A percentile compares a stretch with the other conserved stretches of the same genome.
These are phyloP conservation scores for Muschampia plurimacula DNA, from an alignment of 2,888 invertebrate genomes.

Conservation along the genomic window DNA sequence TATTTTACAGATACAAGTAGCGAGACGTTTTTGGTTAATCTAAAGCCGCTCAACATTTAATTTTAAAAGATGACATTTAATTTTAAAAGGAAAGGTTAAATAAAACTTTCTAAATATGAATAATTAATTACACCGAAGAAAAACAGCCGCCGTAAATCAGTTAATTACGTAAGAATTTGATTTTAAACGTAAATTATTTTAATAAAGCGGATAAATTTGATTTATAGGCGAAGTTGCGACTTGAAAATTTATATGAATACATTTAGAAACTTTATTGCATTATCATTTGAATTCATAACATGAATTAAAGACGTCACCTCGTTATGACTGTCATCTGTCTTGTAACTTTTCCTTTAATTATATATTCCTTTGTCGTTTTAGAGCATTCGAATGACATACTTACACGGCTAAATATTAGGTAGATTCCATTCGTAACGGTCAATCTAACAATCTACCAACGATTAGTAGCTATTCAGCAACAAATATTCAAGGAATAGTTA, in stretches of 20 bases:
- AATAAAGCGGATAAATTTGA: constrained; percentile 59
- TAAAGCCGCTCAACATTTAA: no score
- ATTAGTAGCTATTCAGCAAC: no score
- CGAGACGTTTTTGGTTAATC: no score
- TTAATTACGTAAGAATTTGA: constrained; percentile 55
- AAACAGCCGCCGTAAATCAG: constrained; percentile 45
- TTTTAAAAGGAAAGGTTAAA: no score
- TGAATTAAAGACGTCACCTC: background rate
- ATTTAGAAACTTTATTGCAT: constrained; percentile 31
- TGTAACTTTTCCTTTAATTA: background rate
- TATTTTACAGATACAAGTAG: no score
- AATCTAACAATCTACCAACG: no score
- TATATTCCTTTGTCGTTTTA: no score
- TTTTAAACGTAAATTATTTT: constrained; percentile 62
- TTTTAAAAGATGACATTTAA: background rate
- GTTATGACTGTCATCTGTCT: background rate
- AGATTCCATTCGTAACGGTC: no score
- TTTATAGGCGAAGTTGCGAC: constrained; percentile 58
- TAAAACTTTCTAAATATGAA: background rate
- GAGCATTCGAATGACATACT: no score
- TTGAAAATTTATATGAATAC: constrained; percentile 46
- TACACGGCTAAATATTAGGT: no score
- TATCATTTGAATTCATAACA: constrained; percentile 32
- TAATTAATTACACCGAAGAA: background rate
- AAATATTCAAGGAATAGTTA: no score